Percentiles rank a stretch among this genome's conserved stretches.
Conservation (phyloP, 1,140 invertebrate genomes). For the Leptopilina clavipes region DNA sequence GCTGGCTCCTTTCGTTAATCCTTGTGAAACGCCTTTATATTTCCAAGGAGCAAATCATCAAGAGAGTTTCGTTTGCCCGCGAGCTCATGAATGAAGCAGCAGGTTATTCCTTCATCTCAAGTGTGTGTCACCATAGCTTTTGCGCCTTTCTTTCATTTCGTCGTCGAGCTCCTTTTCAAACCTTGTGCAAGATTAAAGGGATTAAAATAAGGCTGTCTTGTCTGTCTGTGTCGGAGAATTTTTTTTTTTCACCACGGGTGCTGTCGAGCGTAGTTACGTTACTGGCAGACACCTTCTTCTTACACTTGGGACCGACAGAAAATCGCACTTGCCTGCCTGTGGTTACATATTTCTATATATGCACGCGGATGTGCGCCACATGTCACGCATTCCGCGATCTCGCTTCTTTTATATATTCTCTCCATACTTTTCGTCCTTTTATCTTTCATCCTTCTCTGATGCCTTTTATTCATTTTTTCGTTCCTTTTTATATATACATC, state of each 20-base stretch:
- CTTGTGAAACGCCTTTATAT: background rate
- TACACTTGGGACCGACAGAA: slow-evolving; percentile 40
- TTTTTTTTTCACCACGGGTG: background rate
- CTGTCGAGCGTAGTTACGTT: slow-evolving; percentile 1
- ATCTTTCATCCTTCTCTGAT: slow-evolving; percentile 49
- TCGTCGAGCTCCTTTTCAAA: slow-evolving; percentile 14
- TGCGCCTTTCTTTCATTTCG: slow-evolving; percentile 23
- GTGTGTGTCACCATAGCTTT: background rate
- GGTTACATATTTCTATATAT: slow-evolving; percentile 37
- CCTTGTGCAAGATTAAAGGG: slow-evolving; percentile 31
- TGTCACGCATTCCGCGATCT: slow-evolving; percentile 61
- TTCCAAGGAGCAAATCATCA: background rate
- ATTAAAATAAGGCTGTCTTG: slow-evolving; percentile 29
- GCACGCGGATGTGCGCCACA: slow-evolving; percentile 62
- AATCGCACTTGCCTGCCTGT: slow-evolving; percentile 51
- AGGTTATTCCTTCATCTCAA: background rate
- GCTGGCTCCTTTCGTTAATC: too few relatives aligned
- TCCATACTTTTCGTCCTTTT: slow-evolving; percentile 47
- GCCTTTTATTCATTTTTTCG: slow-evolving; percentile 45
- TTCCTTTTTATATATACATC: background rate
- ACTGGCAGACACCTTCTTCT: slow-evolving; percentile 29
- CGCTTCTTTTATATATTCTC: slow-evolving; percentile 50
- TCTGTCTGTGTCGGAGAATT: background rate
- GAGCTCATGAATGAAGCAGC: slow-evolving; percentile 14
- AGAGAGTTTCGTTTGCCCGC: background rate